A percentile compares a stretch with the other conserved stretches of the same genome.
These are phyloP conservation scores for Cylloceria caligata DNA, from an alignment of 2,888 invertebrate species.

Conservation along the genomic window DNA sequence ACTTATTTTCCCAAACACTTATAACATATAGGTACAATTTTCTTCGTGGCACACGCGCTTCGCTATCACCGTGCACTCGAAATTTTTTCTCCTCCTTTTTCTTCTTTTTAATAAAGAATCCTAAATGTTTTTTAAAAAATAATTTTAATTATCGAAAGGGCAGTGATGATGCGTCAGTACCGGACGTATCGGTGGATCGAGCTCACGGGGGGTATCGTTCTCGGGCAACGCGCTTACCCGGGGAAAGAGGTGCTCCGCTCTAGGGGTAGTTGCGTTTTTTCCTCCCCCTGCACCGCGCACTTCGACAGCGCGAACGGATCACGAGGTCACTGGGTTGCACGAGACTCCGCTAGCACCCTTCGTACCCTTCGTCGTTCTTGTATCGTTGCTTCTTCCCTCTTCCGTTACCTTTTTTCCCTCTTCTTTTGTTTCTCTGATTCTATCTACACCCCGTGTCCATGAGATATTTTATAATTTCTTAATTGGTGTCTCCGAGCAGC, in stretches of 20 bases:
- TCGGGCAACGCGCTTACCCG: constrained; percentile 65
- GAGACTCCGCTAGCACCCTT: constrained; percentile 62
- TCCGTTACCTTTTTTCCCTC: constrained; percentile 14
- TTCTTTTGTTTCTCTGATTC: constrained; percentile 2
- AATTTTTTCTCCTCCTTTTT: neutral
- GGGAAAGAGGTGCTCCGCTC: constrained; percentile 61
- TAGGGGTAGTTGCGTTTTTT: constrained; percentile 65
- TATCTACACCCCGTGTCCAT: constrained; percentile 33
- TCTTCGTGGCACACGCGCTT: neutral
- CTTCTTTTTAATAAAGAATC: neutral
- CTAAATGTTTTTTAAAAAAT: neutral
- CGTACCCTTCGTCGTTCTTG: constrained; percentile 45
- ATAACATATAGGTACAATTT: neutral
- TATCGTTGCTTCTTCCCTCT: constrained; percentile 30
- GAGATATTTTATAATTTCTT: constrained; percentile 40
- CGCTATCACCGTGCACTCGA: neutral
- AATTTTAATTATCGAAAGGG: constrained; percentile 14
- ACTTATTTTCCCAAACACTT: neutral
- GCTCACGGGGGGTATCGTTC: constrained; percentile 32
- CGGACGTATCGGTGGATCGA: constrained; percentile 49
- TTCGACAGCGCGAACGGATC: constrained; percentile 65
- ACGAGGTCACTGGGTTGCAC: constrained; percentile 71
- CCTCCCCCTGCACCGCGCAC: constrained; percentile 61
- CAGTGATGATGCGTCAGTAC: constrained; percentile 48
- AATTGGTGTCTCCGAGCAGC: constrained; percentile 41